These are phyloP conservation scores for Eucera pruinosa DNA, from an alignment of 2,888 invertebrate species.

Conservation along the genomic window DNA sequence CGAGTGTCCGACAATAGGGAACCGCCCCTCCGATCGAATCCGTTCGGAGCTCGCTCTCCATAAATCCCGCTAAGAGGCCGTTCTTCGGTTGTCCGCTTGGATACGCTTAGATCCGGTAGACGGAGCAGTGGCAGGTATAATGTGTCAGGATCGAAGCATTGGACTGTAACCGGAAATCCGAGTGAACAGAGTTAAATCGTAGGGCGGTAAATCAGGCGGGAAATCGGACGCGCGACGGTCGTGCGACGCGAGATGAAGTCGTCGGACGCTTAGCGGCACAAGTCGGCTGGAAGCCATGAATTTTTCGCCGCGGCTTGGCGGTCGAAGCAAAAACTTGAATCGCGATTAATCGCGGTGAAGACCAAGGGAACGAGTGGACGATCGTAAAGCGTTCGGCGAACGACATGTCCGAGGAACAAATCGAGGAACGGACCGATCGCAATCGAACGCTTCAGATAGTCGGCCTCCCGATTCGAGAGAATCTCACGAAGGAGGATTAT, in stretches of 20 bases:
- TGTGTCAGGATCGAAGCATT: background rate
- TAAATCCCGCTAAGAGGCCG: background rate
- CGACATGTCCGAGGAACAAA: constrained; percentile 57
- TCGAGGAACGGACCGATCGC: constrained; percentile 21
- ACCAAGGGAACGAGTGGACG: background rate
- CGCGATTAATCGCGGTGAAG: constrained; percentile 4
- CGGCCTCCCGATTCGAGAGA: background rate
- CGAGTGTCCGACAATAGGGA: too few relatives aligned
- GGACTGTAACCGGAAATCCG: background rate
- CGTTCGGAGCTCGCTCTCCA: too few relatives aligned
- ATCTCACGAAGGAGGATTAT: constrained; percentile 3
- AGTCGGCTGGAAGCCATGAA: constrained; percentile 31
- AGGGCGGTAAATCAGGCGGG: background rate
- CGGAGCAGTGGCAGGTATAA: background rate
- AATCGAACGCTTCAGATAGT: constrained; percentile 36
- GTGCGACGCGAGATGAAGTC: constrained; percentile 38
- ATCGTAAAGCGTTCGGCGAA: background rate
- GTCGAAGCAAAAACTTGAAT: constrained; percentile 32
- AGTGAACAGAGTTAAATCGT: background rate
- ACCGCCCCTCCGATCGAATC: too few relatives aligned
- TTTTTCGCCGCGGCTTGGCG: constrained; percentile 13
- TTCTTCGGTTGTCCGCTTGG: background rate
- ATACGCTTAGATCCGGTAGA: background rate
- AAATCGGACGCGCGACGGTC: background rate
- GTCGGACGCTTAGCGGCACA: constrained; percentile 36